Conservation (phyloP, 2,113 vertebrate genomes). For the Tachuris rubrigastra region DNA sequence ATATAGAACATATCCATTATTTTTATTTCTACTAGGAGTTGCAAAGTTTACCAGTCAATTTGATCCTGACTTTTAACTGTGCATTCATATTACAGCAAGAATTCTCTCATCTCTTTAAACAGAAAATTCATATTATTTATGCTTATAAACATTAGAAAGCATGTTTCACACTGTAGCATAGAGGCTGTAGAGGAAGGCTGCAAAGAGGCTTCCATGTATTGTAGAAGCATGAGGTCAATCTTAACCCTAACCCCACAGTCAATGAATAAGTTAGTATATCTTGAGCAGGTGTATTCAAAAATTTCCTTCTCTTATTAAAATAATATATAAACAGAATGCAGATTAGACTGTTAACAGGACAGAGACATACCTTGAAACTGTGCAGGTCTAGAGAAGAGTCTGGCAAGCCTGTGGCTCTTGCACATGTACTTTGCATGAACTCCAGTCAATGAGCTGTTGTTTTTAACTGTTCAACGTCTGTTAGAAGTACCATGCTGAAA, state of each 20-base stretch:
- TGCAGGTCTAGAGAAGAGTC: background rate
- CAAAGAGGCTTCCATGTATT: background rate
- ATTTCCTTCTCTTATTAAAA: background rate
- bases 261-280: background rate
- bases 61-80: background rate
- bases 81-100: background rate
- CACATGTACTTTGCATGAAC: background rate
- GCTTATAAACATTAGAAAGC: background rate
- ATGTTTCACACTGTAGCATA: background rate
- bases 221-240: background rate
- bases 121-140: background rate
- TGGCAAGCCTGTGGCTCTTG: background rate
- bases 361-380: background rate
- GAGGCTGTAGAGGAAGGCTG: background rate
- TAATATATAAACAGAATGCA: background rate
- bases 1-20: background rate
- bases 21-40: conserved; percentile 11
- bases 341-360: background rate
- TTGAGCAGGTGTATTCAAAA: background rate
- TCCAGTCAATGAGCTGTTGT: background rate
- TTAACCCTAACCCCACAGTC: too few relatives aligned
- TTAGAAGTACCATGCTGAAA: background rate
- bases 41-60: background rate
- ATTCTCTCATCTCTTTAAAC: background rate
- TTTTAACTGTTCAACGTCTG: background rate